Evolutionary conservation across 2,113 vertebrate species (phyloP).

Genomic region (Scartelaos histophorus): DNA sequence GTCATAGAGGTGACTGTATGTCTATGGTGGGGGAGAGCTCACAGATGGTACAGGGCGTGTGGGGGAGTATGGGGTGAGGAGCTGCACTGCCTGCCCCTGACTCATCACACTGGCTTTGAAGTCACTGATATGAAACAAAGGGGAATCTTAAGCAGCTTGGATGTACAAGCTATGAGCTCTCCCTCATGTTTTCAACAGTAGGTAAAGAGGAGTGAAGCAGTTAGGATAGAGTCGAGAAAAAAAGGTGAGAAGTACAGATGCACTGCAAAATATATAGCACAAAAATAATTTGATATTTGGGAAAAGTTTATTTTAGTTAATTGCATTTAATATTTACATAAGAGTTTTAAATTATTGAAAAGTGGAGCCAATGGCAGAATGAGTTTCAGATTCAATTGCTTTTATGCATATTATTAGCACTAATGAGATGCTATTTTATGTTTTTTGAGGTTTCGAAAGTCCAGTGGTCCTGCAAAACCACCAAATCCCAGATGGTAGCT

Average conservation of each 20-base stretch:
- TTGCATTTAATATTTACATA: background rate
- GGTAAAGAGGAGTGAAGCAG: conserved; percentile 34
- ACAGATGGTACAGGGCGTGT: conserved; percentile 49
- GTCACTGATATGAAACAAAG: conserved; percentile 38
- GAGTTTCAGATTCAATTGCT: background rate
- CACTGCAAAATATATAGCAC: conserved; percentile 22
- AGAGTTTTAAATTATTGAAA: background rate
- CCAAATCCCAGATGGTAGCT: background rate
- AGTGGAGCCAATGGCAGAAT: background rate
- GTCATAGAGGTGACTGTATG: conserved; percentile 63
- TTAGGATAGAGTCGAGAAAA: conserved; percentile 36
- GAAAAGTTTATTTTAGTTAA: too few relatives aligned
- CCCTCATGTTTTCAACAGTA: conserved; percentile 21
- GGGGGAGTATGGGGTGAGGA: conserved; percentile 1
- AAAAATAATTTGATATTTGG: background rate
- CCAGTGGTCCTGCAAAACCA: background rate
- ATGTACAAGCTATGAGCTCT: conserved; percentile 55
- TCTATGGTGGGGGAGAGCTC: conserved; percentile 51
- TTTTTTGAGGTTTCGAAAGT: background rate
- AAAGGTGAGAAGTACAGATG: conserved; percentile 20
- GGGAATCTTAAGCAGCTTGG: conserved; percentile 38
- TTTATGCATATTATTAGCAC: background rate
- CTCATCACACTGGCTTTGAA: conserved; percentile 45
- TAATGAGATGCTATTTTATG: background rate
- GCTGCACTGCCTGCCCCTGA: conserved; percentile 40